Base-by-base conservation (phyloP, 1,140 invertebrate species). In the Drepana arcuata region DNA sequence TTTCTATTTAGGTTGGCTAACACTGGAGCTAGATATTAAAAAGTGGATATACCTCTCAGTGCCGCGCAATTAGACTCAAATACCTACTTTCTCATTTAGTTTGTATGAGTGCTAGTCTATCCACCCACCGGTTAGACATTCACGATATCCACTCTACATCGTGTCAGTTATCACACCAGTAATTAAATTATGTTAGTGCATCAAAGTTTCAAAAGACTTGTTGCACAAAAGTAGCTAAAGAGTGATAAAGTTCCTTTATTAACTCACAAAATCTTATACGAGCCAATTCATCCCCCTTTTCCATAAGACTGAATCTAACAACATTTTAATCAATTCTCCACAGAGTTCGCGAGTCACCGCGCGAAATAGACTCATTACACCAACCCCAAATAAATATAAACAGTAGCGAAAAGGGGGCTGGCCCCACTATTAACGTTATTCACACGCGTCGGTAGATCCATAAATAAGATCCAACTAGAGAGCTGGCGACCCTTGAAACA, bases 301-400 rank as follows among this genome's bases (percentile, higher is more conserved):
- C 61, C 61, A 53, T 59, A 51, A 66, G 64, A 75, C 66, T 71
- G 70, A 56, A 56, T 54, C 67, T 73, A 75, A 79, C 67, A 70
- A 74, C 64, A 64, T 79, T 79, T 75, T 73, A 74, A 74, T 79
- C 74, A 75, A 79, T 80, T 77, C 69, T 77, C 68, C 65, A 67
- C 73, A 78, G 65, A 68, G 65, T 75, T 73, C 61, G 71, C 75
- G 71, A 79, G 69, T 79, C 74, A 79, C 55, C 71, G 75, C 69
- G 61, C 42, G 57, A 73, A 70, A 77, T 70, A 77, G 67, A 70
- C 65, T 77, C 69, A 80, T 80, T 80, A 80, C 61, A 53, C 34
- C 54, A 56, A 73, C 72, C 72, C 72, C 72, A 77, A 75, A 79
- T 74, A 79, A 75, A 79, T 68, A 79, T 73, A 79, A 79, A 79